Conservation (phyloP, 2,888 invertebrate genomes). For the Troides aeacus region DNA sequence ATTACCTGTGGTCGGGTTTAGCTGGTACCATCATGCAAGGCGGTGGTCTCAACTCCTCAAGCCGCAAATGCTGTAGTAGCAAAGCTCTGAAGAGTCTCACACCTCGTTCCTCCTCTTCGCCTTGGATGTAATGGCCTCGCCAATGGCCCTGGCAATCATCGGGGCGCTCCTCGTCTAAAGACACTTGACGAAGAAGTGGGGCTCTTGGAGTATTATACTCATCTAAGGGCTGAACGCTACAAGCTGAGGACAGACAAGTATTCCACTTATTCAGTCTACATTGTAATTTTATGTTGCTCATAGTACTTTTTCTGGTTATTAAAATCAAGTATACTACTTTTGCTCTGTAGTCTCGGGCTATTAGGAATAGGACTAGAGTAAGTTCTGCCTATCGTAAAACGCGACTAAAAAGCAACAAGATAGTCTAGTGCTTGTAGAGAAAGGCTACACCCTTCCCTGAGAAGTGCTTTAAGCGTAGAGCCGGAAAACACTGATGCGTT, state of each 20-base stretch:
- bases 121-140: constrained; percentile 62
- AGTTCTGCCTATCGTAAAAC: too few species aligned
- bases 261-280: too few species aligned
- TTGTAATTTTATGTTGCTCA: too few species aligned
- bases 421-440: too few species aligned
- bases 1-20: constrained; percentile 66
- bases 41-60: constrained; percentile 68
- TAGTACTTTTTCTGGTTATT: too few species aligned
- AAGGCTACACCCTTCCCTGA: too few species aligned
- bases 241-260: constrained; percentile 44
- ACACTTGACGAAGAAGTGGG: constrained; percentile 69
- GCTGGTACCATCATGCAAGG: constrained; percentile 64
- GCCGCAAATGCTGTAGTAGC: constrained; percentile 65
- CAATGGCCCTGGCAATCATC: constrained; percentile 77
- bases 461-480: too few species aligned
- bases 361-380: too few species aligned
- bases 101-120: constrained; percentile 72
- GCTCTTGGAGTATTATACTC: constrained; percentile 70
- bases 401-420: too few species aligned
- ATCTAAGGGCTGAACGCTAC: constrained; percentile 71
- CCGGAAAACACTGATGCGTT: too few species aligned
- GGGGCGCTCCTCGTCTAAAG: constrained; percentile 70
- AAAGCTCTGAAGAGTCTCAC: constrained; percentile 74
- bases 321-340: too few species aligned
- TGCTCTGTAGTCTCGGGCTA: too few species aligned